Percentiles rank a stretch among this genome's conserved stretches.
These are phyloP conservation scores for Isoperla grammatica DNA, from an alignment of 2,888 invertebrate genomes.

Conservation along the genomic window DNA sequence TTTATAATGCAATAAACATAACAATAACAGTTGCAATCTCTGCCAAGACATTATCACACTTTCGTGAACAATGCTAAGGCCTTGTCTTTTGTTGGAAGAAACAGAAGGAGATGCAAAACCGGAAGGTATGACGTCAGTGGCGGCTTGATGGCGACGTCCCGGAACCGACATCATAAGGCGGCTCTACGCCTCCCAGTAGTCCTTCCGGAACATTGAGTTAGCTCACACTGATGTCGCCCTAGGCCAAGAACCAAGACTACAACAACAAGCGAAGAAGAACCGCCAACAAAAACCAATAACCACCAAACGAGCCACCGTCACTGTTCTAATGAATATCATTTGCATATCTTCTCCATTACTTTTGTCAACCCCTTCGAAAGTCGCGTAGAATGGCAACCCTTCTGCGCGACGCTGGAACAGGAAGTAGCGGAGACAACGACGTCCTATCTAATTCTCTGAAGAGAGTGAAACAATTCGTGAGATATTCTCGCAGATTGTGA, in stretches of 20 bases:
- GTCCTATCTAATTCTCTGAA: not conserved
- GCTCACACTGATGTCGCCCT: too few species aligned
- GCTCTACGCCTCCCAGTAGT: not conserved
- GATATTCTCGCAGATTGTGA: too few species aligned
- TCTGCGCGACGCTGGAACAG: not conserved
- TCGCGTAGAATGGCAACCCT: constrained; percentile 1
- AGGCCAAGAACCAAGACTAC: not conserved
- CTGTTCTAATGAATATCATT: constrained; percentile 29
- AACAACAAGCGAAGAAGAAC: constrained; percentile 1
- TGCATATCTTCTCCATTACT: constrained; percentile 29
- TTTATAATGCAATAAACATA: not conserved
- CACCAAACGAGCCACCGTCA: constrained; percentile 20
- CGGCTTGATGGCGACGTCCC: constrained; percentile 20
- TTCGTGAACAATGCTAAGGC: not conserved
- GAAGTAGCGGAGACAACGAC: not conserved
- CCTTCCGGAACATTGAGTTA: not conserved
- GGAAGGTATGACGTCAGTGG: constrained; percentile 21
- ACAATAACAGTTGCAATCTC: not conserved
- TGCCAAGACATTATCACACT: not conserved
- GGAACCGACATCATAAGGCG: constrained; percentile 23
- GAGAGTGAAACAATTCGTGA: not conserved
- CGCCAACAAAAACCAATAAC: constrained; percentile 14
- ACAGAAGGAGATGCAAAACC: constrained; percentile 13
- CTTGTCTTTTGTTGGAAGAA: not conserved
- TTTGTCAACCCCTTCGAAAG: constrained; percentile 12